Evolutionary conservation across 2,888 invertebrate species (phyloP).

Genomic region (Microplitis manilae): DNA sequence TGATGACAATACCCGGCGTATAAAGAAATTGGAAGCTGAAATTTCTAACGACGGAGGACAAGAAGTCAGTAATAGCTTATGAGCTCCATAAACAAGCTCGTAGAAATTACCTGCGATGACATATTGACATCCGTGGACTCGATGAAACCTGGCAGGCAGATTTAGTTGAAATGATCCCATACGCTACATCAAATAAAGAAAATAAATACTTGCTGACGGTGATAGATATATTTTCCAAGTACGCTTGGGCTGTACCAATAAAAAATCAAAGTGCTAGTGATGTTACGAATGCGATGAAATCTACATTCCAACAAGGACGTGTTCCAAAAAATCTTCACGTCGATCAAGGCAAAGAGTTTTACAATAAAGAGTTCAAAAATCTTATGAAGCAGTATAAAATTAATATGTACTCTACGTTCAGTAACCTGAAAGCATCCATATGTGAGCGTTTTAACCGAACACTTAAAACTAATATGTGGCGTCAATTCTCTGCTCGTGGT

Average conservation of each 20-base stretch:
- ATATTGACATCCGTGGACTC: constrained; percentile 63
- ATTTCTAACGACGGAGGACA: not conserved
- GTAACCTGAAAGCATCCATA: constrained; percentile 56
- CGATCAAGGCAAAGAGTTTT: no score
- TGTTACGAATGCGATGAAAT: constrained; percentile 49
- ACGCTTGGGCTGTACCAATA: constrained; percentile 50
- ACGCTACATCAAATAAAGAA: constrained; percentile 60
- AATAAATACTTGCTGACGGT: constrained; percentile 63
- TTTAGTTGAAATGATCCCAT: constrained; percentile 64
- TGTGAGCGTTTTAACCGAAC: constrained; percentile 58
- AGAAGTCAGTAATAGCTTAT: constrained; percentile 44
- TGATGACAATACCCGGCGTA: no score
- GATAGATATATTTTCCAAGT: not conserved
- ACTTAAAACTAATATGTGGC: constrained; percentile 48
- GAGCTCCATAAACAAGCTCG: constrained; percentile 67
- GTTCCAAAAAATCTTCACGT: constrained; percentile 59
- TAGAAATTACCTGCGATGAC: constrained; percentile 60
- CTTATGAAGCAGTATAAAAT: constrained; percentile 41
- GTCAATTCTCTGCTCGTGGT: not conserved
- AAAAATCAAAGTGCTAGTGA: constrained; percentile 60
- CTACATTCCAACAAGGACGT: constrained; percentile 33
- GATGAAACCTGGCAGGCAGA: constrained; percentile 71
- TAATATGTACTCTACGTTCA: constrained; percentile 47
- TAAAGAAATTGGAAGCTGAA: not conserved
- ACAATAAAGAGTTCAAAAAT: constrained; percentile 22